These are phyloP conservation scores for Pteronura brasiliensis DNA, from an alignment of 2,113 vertebrate genomes.

Conservation along the genomic window DNA sequence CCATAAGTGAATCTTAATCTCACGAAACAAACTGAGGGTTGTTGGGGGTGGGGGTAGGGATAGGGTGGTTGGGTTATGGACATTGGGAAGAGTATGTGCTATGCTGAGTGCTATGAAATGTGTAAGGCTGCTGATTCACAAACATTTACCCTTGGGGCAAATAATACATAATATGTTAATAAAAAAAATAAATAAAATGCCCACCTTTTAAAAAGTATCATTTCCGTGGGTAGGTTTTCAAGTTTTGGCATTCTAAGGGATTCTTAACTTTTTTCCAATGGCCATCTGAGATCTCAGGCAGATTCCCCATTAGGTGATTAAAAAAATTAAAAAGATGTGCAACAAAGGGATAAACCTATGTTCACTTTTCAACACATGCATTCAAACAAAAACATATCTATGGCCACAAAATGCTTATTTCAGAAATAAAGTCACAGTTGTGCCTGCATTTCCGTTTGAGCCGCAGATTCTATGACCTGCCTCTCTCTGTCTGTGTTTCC, in stretches of 20 bases:
- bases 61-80: too few species aligned
- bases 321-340: not conserved
- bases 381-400: not conserved
- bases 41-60: too few species aligned
- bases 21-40: too few species aligned
- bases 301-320: not conserved
- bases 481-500: not conserved
- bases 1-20: too few species aligned
- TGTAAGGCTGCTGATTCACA: too few species aligned
- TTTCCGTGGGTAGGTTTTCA: too few species aligned
- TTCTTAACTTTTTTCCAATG: not conserved
- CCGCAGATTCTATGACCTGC: not conserved
- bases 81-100: too few species aligned
- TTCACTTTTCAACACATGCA: not conserved
- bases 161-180: too few species aligned
- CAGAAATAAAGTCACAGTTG: not conserved
- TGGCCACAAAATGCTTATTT: not conserved
- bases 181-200: not conserved
- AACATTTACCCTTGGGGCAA: too few species aligned
- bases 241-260: slow-evolving; percentile 16
- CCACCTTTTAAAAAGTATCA: not conserved
- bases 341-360: not conserved
- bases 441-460: not conserved
- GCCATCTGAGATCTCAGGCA: not conserved
- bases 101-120: too few species aligned